A percentile compares a stretch with the other conserved stretches of the same genome.
These are phyloP conservation scores for Balearica regulorum DNA, from an alignment of 2,797 vertebrate species.

Conservation along the genomic window DNA sequence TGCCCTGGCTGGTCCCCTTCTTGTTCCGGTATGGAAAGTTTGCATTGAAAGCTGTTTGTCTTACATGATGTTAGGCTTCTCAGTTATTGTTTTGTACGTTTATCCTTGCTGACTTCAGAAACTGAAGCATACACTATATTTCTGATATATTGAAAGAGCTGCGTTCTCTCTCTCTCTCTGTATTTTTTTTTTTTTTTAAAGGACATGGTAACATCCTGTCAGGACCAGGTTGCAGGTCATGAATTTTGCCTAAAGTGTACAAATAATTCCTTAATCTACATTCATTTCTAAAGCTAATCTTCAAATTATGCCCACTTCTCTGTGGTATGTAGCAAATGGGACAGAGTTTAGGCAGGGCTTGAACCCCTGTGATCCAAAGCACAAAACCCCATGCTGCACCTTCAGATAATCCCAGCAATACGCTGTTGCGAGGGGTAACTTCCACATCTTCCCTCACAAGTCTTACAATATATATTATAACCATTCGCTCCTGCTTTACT, in stretches of 20 bases:
- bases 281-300: neutral
- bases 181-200: neutral
- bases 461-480: neutral
- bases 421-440: rapidly evolving
- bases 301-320: neutral
- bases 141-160: neutral
- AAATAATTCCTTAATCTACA: neutral
- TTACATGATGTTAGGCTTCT: neutral
- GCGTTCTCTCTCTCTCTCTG: neutral
- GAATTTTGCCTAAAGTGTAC: neutral
- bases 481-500: neutral
- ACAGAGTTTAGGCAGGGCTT: neutral
- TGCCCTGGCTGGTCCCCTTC: neutral
- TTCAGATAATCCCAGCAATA: neutral
- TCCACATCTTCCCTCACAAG: neutral
- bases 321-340: neutral
- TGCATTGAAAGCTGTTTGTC: neutral
- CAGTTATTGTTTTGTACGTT: neutral
- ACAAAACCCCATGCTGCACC: rapidly evolving
- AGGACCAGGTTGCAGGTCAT: neutral
- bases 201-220: neutral
- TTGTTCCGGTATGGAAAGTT: neutral
- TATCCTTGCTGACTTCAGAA: neutral
- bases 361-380: neutral
- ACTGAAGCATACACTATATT: neutral